Percentiles rank a stretch among this genome's conserved stretches.
Conservation (phyloP, 2,888 invertebrate species). For the Hydriomena furcata region DNA sequence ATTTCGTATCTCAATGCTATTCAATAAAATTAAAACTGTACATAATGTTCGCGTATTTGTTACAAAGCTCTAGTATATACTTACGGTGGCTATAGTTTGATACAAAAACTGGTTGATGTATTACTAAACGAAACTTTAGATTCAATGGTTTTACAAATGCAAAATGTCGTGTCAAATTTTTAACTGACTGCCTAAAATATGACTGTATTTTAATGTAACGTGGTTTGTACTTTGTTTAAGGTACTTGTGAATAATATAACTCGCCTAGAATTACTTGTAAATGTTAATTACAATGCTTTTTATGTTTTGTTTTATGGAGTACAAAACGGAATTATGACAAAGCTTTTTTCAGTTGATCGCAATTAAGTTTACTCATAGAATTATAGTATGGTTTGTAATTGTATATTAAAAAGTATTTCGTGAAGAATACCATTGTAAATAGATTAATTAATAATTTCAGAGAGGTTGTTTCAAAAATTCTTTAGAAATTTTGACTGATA, state of each 20-base stretch:
- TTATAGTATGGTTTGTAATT: constrained; percentile 24
- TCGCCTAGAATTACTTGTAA: constrained; percentile 24
- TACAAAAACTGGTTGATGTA: constrained; percentile 4
- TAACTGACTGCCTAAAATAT: constrained; percentile 22
- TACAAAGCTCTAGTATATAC: background rate
- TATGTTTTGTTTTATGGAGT: constrained; percentile 40
- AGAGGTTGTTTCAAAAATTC: constrained; percentile 11
- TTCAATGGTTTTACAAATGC: constrained; percentile 3
- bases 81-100: background rate
- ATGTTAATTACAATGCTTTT: constrained; percentile 27
- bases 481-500: constrained; percentile 13
- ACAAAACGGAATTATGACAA: constrained; percentile 40
- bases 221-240: constrained; percentile 10
- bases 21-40: constrained; percentile 19
- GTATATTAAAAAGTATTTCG: too few relatives aligned
- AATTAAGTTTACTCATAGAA: constrained; percentile 14
- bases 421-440: constrained; percentile 27
- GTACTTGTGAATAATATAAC: constrained; percentile 12
- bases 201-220: constrained; percentile 12
- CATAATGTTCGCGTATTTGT: constrained; percentile 7
- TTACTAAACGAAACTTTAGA: background rate
- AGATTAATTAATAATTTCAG: constrained; percentile 4
- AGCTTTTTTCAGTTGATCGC: constrained; percentile 19
- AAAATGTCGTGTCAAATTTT: constrained; percentile 18
- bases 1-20: constrained; percentile 1